phyloP scores from a whole-genome alignment of 2,797 vertebrate genomes.

The Anableps anableps region DNA sequence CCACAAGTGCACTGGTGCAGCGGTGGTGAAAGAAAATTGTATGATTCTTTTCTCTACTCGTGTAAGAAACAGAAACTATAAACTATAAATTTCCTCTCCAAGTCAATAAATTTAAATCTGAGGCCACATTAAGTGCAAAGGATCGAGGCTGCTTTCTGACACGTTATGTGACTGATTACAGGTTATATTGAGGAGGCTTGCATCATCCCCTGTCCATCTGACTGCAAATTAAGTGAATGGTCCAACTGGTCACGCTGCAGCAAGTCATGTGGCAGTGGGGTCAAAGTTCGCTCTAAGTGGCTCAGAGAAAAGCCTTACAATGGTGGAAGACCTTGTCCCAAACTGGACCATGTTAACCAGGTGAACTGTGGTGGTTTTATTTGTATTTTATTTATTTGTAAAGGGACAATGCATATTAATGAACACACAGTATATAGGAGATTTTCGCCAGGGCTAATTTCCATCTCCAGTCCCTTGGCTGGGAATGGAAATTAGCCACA shows the following conservation, averaged over 20 bases:
- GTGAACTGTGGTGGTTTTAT: conserved; percentile 68
- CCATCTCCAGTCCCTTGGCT: no score
- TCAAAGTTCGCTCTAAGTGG: conserved; percentile 98
- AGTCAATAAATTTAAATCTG: no score
- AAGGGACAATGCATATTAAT: neutral
- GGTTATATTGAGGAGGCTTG: conserved; percentile 99
- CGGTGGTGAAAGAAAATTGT: no score
- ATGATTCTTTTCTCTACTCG: no score
- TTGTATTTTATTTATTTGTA: neutral
- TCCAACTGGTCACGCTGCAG: conserved; percentile 99
- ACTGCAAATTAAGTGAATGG: conserved; percentile 99
- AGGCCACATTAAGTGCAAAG: no score
- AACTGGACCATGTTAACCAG: conserved; percentile 97
- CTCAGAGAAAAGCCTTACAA: conserved; percentile 98
- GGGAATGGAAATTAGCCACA: no score
- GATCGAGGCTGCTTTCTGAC: no score
- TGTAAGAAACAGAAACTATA: no score
- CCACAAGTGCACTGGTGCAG: no score
- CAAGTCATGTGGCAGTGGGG: conserved; percentile 96
- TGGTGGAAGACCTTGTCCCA: conserved; percentile 95
- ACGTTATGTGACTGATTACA: conserved; percentile 51
- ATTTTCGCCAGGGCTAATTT: neutral
- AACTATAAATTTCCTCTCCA: no score
- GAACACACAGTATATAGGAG: no score
- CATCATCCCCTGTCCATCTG: conserved; percentile 95